These are phyloP conservation scores for Rhinatrema bivittatum DNA, from an alignment of 2,797 vertebrate genomes.

Conservation along the genomic window DNA sequence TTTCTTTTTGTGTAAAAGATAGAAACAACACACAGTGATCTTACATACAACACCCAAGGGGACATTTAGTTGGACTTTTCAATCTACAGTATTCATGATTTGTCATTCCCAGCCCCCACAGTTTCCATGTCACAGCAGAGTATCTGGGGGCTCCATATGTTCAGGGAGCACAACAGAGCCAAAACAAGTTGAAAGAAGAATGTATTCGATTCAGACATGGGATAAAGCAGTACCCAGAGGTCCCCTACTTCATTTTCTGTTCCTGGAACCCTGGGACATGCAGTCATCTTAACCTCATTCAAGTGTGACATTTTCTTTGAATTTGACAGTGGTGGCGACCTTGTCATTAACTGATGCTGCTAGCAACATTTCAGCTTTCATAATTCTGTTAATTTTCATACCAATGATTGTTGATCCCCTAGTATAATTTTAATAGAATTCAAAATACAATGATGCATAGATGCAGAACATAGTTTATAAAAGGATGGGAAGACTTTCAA, in stretches of 20 bases:
- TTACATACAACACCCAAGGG: constrained; percentile 51
- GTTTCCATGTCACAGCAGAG: constrained; percentile 53
- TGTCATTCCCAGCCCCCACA: constrained; percentile 57
- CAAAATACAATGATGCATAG: constrained; percentile 12
- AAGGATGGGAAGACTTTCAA: constrained; percentile 41
- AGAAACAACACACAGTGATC: constrained; percentile 50
- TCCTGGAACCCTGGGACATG: constrained; percentile 60
- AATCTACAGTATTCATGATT: constrained; percentile 67
- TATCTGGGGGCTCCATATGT: constrained; percentile 68
- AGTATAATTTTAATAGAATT: constrained; percentile 48
- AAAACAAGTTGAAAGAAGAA: constrained; percentile 55
- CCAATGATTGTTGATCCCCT: constrained; percentile 43
- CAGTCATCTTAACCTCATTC: constrained; percentile 61
- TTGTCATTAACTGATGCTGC: constrained; percentile 66
- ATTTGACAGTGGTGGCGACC: constrained; percentile 63
- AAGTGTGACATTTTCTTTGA: constrained; percentile 70
- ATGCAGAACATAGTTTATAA: constrained; percentile 19
- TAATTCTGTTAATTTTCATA: constrained; percentile 69
- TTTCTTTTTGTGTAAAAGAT: constrained; percentile 45
- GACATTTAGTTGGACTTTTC: constrained; percentile 59
- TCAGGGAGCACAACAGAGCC: constrained; percentile 60
- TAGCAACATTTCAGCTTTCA: constrained; percentile 54
- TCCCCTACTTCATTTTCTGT: constrained; percentile 55
- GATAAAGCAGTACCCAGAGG: constrained; percentile 51
- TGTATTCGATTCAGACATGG: constrained; percentile 48